Conservation (phyloP, 2,797 vertebrate species). For the Cheirogaleus major region DNA sequence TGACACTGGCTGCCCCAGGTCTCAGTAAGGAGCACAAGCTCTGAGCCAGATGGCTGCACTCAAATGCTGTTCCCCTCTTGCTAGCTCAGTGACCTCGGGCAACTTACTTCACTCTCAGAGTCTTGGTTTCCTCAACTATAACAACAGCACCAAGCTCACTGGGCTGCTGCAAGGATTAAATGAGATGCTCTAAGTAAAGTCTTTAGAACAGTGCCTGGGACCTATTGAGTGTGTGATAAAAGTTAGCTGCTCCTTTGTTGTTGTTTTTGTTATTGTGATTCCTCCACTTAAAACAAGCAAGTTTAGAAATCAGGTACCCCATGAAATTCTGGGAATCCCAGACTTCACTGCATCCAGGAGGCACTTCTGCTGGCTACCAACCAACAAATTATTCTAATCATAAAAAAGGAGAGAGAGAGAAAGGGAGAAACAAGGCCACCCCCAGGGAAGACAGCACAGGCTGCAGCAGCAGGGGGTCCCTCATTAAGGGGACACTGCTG, state of each 20-base stretch:
- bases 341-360: background rate
- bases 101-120: background rate
- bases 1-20: background rate
- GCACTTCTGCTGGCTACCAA: background rate
- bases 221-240: background rate
- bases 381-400: background rate
- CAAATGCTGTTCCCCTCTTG: background rate
- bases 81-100: background rate
- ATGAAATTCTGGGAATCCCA: background rate
- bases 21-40: accelerated
- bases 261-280: background rate
- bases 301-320: background rate
- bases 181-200: background rate
- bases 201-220: background rate
- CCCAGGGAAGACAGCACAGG: background rate
- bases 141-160: background rate
- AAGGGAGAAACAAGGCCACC: background rate
- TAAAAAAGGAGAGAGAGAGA: background rate
- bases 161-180: background rate
- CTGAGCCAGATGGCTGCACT: background rate
- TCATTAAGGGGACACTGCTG: background rate
- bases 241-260: background rate
- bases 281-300: background rate
- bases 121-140: background rate
- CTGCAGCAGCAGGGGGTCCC: background rate